phyloP scores from a whole-genome alignment of 1,140 invertebrate genomes.

The Aphaenogaster rudis region DNA sequence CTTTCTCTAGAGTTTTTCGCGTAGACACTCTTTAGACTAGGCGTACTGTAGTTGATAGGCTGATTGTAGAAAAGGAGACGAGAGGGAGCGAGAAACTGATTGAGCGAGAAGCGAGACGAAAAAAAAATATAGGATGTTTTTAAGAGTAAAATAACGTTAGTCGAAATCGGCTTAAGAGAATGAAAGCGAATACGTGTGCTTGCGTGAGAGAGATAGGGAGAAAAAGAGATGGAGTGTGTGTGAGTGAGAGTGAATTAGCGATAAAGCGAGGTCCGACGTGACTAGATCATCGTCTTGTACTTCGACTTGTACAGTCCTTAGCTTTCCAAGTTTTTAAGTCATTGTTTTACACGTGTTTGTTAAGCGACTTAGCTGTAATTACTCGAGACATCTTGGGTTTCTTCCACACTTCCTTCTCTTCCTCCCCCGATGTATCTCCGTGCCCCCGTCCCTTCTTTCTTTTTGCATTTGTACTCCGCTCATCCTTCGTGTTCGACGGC shows the following conservation, averaged over 20 bases:
- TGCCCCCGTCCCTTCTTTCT: slow-evolving; percentile 52
- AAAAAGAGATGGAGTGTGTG: slow-evolving; percentile 25
- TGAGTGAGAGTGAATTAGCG: slow-evolving; percentile 48
- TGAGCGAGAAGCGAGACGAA: slow-evolving; percentile 68
- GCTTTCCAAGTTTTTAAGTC: slow-evolving; percentile 84
- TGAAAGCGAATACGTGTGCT: slow-evolving; percentile 57
- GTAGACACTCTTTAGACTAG: slow-evolving; percentile 81
- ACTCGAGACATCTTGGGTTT: slow-evolving; percentile 38
- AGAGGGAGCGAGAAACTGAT: slow-evolving; percentile 36
- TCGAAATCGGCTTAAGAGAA: slow-evolving; percentile 82
- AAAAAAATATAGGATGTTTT: slow-evolving; percentile 82
- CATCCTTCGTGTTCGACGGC: slow-evolving; percentile 56
- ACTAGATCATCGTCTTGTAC: slow-evolving; percentile 79
- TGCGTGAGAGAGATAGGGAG: slow-evolving; percentile 28
- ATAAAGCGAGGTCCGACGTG: slow-evolving; percentile 68
- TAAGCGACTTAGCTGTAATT: slow-evolving; percentile 81
- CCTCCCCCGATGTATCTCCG: slow-evolving; percentile 49
- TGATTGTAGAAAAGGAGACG: slow-evolving; percentile 70
- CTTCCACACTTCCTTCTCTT: slow-evolving; percentile 46
- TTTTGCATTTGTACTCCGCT: slow-evolving; percentile 69
- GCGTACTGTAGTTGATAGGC: slow-evolving; percentile 70
- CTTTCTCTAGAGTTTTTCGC: slow-evolving; percentile 82
- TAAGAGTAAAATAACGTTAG: slow-evolving; percentile 83
- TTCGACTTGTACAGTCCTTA: slow-evolving; percentile 85
- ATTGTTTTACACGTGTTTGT: slow-evolving; percentile 84